Evolutionary conservation across 2,888 invertebrate species (phyloP), one percentile per base, ranked within the genome.

Genomic region (Dicyrtoma fusca): DNA sequence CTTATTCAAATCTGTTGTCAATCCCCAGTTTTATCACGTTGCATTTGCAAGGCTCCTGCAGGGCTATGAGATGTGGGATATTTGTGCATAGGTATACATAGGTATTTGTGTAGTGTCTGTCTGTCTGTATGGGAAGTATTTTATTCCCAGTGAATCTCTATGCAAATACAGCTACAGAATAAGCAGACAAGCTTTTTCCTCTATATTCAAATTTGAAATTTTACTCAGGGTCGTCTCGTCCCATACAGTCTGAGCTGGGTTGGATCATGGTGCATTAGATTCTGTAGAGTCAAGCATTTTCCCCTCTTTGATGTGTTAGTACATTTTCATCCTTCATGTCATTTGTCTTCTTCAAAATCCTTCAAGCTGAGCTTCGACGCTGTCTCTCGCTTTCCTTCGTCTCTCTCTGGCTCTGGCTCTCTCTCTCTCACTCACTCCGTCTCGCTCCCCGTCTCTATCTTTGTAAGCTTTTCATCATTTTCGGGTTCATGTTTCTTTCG

Each of bases 271-370:
- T 49, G 47, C 64, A 47, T 64, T 64, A 64, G 64, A 63, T 63
- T 63, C 26, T 45, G 42, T 63, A 63, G 44, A 63, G 57, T 25
- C 62, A 44, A 63, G 23, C 62, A 63, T 63, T 63, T 44, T 63
- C 62, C 44, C 62, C 21, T 53, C 45, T 63, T 44, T 45, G 45
- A 63, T 44, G 62, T 63, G 44, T 64, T 47, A 19, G 64, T 49
- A 63, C 49, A 64, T 64, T 64, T 64, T 64, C 64, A 64, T 64
- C 49, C 47, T 64, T 49, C 45, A 25, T 64, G 64, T 49, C 64
- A 49, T 45, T 64, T 64, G 64, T 64, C 64, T 64, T 64, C 64
- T 45, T 26, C 25, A 45, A 64, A 47, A 64, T 64, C 64, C 64
- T 64, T 64, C 64, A 64, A 64, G 23, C 64, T n/a, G 47, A 64